Percentiles rank a stretch among this genome's conserved stretches.
phyloP scores from a whole-genome alignment of 2,113 vertebrate genomes.

The Cottus gobio region DNA sequence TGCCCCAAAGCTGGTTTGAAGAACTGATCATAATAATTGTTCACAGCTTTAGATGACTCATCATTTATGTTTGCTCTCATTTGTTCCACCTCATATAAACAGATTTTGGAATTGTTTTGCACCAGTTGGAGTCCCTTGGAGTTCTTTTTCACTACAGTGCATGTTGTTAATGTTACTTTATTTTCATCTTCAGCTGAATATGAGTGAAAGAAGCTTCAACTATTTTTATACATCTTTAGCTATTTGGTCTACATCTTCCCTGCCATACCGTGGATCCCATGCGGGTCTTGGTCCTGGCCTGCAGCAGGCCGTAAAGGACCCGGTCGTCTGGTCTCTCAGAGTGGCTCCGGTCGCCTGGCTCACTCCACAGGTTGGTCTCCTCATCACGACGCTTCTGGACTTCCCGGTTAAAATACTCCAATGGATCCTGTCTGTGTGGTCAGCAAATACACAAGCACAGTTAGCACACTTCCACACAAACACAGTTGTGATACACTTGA shows the following conservation, averaged over 20 bases:
- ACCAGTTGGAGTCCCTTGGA: not conserved
- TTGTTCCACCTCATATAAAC: not conserved
- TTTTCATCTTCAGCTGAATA: not conserved
- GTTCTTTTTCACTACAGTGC: not conserved
- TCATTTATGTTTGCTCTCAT: not conserved
- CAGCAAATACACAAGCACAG: constrained; percentile 18
- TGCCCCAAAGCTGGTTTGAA: not conserved
- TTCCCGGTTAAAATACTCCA: constrained; percentile 86
- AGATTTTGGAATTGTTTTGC: not conserved
- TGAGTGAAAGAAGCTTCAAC: not conserved
- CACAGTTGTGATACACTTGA: not conserved
- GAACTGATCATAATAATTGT: not conserved
- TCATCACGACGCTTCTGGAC: constrained; percentile 86
- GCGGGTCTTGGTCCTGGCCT: constrained; percentile 81
- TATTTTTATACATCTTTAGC: not conserved
- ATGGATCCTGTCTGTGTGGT: constrained; percentile 75
- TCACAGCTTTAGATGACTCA: not conserved
- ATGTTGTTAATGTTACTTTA: not conserved
- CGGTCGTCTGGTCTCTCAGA: constrained; percentile 85
- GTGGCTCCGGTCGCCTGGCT: constrained; percentile 85
- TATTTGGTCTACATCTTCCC: not conserved
- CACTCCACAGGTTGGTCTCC: constrained; percentile 87
- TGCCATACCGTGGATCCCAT: constrained; percentile 82
- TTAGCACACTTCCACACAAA: constrained; percentile 5
- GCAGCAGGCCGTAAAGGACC: constrained; percentile 81